Base-by-base conservation (phyloP, 2,888 invertebrate species). In the Mechanitis messenoides region DNA sequence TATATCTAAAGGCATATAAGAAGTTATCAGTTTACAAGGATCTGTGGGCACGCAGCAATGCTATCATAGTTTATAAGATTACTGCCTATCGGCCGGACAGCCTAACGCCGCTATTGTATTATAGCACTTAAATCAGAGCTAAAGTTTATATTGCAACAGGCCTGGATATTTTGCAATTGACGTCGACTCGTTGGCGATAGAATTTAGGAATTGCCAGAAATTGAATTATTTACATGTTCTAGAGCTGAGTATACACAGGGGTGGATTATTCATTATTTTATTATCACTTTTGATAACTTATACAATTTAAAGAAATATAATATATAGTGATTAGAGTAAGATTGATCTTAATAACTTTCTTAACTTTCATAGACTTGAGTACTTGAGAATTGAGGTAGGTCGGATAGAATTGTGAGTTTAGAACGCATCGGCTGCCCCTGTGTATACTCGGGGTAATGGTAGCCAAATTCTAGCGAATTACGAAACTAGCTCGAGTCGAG, bases 401-500 rank as follows among this genome's bases (percentile, higher is more conserved):
- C 45, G 50, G 42, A 45, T 45, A 56, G 61, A 6, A 45, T 42
- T 45, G 33, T 53, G 58, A 31, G 33, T 28, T 11, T 38, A 53
- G 50, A 45, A 9, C 20, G 31, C 28, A 42, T 62, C 9, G 3
- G 28, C 62, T 45, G 2, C n/a, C 60, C 53, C 35, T 56, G 63
- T 61, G 60, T 56, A 53, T 60, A 58, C 63, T 64, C 58, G 55
- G 53, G 58, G 60, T 60, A 75, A 75, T 72, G 62, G 72, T 78
- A 79, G 80, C 73, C 72, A 73, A 78, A 75, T 78, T 75, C 73
- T 80, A 78, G 77, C 69, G 62, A 74, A 74, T 69, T 74, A 75
- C 78, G 75, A 75, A 68, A 69, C 56, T 63, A 65, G 65, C 61
- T 65, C 65, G 63, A 65, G 67, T 65, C 60, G 63, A 58, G 45